phyloP scores from a whole-genome alignment of 2,797 vertebrate species.

The Picus viridis region DNA sequence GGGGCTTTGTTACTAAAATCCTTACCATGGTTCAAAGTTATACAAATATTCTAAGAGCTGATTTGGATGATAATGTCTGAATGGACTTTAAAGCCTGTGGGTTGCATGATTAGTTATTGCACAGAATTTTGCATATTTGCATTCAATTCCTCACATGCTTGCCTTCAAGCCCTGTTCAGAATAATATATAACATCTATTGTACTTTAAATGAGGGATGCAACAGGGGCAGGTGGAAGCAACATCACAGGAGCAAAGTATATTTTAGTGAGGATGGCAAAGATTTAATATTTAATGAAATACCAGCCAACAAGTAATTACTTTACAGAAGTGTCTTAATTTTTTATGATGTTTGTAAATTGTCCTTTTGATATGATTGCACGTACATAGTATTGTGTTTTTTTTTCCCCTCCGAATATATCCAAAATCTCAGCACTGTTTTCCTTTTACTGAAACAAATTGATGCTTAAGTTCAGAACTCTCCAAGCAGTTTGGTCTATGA shows the following conservation, averaged over 20 bases:
- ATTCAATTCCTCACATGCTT: neutral
- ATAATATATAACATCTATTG: neutral
- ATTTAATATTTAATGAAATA: conserved; percentile 42
- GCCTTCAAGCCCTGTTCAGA: neutral
- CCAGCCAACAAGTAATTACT: neutral
- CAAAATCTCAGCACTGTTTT: neutral
- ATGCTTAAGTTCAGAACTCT: neutral
- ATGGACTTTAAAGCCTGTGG: neutral
- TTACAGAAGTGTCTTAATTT: conserved; percentile 1
- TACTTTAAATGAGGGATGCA: neutral
- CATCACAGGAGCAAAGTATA: neutral
- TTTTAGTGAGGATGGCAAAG: neutral
- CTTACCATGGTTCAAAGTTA: neutral
- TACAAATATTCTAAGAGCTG: neutral
- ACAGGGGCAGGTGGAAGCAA: neutral
- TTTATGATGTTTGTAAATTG: neutral
- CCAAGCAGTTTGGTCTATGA: neutral
- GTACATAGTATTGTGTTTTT: neutral
- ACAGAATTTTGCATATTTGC: neutral
- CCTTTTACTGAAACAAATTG: neutral
- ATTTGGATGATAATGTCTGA: neutral
- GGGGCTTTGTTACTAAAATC: neutral
- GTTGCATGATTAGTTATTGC: neutral
- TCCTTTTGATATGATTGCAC: neutral
- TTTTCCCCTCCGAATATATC: neutral